Evolutionary conservation across 2,113 vertebrate genomes (phyloP).

Genomic region (Cacatua alba): DNA sequence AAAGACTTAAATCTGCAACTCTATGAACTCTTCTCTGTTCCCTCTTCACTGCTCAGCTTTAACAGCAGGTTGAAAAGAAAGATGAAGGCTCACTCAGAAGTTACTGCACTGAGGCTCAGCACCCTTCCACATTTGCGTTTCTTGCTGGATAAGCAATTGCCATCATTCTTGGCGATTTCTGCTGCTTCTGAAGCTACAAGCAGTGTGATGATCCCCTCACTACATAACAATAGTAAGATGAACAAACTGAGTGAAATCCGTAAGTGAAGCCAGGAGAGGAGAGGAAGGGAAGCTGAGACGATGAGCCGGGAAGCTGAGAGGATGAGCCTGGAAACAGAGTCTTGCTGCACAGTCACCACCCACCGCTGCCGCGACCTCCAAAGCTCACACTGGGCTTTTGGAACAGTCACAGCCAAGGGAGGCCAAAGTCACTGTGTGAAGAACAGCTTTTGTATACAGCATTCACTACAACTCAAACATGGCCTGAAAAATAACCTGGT

Average conservation of each 20-base stretch:
- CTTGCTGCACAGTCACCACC: neutral
- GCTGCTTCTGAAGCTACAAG: neutral
- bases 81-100: neutral
- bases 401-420: neutral
- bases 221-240: accelerated
- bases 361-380: neutral
- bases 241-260: neutral
- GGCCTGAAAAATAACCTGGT: neutral
- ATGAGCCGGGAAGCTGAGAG: neutral
- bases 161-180: neutral
- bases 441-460: neutral
- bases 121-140: neutral
- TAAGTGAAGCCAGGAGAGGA: neutral
- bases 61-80: neutral
- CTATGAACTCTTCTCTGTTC: neutral
- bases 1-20: neutral
- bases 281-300: neutral
- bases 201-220: neutral
- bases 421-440: neutral
- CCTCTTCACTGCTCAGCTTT: neutral
- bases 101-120: neutral
- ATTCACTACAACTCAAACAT: neutral
- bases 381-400: neutral
- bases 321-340: neutral
- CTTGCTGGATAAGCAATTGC: neutral